Base-by-base conservation (phyloP, 2,888 invertebrate genomes). In the Girardia tigrina region DNA sequence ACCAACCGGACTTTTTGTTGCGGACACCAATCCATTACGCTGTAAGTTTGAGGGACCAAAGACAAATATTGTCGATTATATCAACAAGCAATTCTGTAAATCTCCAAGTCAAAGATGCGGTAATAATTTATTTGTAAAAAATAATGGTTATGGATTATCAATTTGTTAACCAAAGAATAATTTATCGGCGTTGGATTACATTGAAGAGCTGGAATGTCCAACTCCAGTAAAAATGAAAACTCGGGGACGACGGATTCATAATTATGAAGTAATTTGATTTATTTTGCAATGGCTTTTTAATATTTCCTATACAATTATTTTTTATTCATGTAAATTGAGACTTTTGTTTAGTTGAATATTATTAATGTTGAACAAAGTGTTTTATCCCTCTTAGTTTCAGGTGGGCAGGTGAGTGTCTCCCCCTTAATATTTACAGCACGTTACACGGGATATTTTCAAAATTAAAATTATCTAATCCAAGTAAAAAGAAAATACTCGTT, bases 191-290 rank as follows among this genome's bases (percentile, higher is more conserved):
- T 78, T 79, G 36, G 80, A 80, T 70, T 80, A 80, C 75, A 77
- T 80, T n/a, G 78, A 79, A 29, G 79, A 80, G 74, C 73, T 80
- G 73, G 80, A 80, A 56, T 77, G 76, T 8, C 80, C 80, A 4
- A 79, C 79, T 1, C 77, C 76, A 0, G 78, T 73, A 28, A 79
- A 77, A 28, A 56, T 77, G 72, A 79, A 78, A 70, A 76, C 79
- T 8, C 77, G 79, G 6, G 80, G 80, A 8, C 71, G 80, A 26
- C 78, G 79, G 8, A 29, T 69, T 42, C 74, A 77, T 28, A 77
- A 78, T 71, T 80, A 80, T 78, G 78, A 75, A 77, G 80, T 80
- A 74, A 56, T 56, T 20, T 56, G 16, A 36, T 36, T 36, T 36
- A 36, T 36, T 36, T 36, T 36, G 36, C n/a, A n/a, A n/a, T n/a